Evolutionary conservation across 2,113 vertebrate species (phyloP), one percentile per base, ranked within the genome.

Genomic region (Clinocottus analis): DNA sequence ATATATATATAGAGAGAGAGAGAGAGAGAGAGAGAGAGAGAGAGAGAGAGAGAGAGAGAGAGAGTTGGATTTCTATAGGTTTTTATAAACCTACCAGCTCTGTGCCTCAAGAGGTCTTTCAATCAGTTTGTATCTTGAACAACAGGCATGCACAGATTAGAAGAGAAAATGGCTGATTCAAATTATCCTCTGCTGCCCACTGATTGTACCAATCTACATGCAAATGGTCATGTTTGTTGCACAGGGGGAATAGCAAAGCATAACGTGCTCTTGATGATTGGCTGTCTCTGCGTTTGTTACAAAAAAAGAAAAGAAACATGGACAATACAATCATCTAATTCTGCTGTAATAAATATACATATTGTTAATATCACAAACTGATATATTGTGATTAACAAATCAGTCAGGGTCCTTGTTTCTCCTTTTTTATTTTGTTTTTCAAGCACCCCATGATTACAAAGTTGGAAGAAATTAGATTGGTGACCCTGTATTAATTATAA

Each of bases 191-290:
- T 89, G 17, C 37, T 84, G 58, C 47, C 73, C 80, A 88, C 72
- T 92, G 88, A 90, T 87, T 90, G 83, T 80, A 82, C 83, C 88
- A 88, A 82, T 72, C 39, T 79, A 74, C 80, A 87, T 93, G 85
- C 80, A 93, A 92, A 94, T 93, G 82, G 78, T 74, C 70, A 86
- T 88, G 75, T 88, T 80, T 86, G 85, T 90, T 87, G 85, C 76
- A 90, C 80, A 61, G 43, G 61, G 70, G 83, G 79, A 90, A 93
- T 80, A 77, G 87, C 67, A 89, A 86, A 87, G 80, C 83, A 86
- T 70, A 89, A 90, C 80, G 75, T 87, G 86, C 67, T 70, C 82
- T 82, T 90, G 84, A 91, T 90, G 85, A 89, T 84, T 86, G 66
- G 72, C 60, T 19, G 25, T 51, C 73, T 86, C 35, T 64, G 62